Evolutionary conservation across 1,140 invertebrate species (phyloP).

Genomic region (Hypothenemus hampei): DNA sequence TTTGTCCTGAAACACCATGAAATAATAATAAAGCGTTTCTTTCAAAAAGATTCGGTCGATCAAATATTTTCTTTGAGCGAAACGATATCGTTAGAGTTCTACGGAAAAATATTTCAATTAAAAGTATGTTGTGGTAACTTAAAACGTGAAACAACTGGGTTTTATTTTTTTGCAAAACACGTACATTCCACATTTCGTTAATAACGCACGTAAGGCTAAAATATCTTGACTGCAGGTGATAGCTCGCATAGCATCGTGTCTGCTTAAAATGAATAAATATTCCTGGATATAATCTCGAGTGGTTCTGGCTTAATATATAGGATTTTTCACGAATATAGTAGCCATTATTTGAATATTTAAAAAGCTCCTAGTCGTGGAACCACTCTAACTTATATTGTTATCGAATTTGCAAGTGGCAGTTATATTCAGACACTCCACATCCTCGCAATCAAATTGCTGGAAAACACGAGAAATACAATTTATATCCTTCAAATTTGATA

Average conservation of each 20-base stretch:
- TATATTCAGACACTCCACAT: background rate
- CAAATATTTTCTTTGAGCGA: too few relatives aligned
- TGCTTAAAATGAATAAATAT: background rate
- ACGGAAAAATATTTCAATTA: too few relatives aligned
- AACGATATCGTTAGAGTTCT: too few relatives aligned
- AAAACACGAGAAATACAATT: constrained; percentile 13
- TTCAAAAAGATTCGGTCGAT: constrained; percentile 9
- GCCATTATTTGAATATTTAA: too few relatives aligned
- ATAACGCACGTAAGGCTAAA: constrained; percentile 4
- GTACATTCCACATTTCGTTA: constrained; percentile 2
- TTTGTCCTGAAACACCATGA: constrained; percentile 12
- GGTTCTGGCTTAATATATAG: too few relatives aligned
- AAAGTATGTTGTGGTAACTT: too few relatives aligned
- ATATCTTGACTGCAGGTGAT: constrained; percentile 9
- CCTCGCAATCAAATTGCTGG: constrained; percentile 5
- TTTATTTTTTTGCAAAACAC: constrained; percentile 2
- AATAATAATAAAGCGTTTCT: constrained; percentile 14
- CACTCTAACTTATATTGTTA: too few relatives aligned
- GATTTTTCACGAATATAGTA: too few relatives aligned
- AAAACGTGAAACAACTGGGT: too few relatives aligned
- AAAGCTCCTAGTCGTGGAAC: too few relatives aligned
- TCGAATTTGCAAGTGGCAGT: constrained; percentile 12
- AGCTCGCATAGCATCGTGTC: background rate
- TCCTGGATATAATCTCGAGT: too few relatives aligned
- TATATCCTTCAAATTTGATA: constrained; percentile 13